phyloP scores from a whole-genome alignment of 2,113 vertebrate genomes.

The Chrysemys picta region DNA sequence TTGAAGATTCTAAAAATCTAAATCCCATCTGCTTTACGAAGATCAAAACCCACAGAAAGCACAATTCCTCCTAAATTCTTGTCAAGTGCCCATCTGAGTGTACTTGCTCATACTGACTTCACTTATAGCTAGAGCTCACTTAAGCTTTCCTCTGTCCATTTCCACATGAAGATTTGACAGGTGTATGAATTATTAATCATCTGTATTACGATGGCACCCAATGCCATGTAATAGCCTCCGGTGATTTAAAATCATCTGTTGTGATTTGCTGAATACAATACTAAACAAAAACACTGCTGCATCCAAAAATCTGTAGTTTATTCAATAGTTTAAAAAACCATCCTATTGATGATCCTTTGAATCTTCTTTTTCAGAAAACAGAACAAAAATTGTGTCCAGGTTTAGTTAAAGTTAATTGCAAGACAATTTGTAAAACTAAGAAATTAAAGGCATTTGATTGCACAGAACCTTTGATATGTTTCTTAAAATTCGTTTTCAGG shows the following conservation, averaged over 20 bases:
- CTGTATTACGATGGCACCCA: not conserved
- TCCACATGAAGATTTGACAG: not conserved
- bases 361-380: not conserved
- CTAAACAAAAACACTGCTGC: fast-evolving
- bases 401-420: not conserved
- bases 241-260: not conserved
- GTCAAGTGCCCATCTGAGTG: fast-evolving
- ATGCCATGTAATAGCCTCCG: not conserved
- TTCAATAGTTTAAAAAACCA: not conserved
- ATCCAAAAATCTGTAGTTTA: not conserved
- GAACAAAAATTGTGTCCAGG: not conserved
- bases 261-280: fast-evolving
- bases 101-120: not conserved
- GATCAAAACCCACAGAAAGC: not conserved
- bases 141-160: not conserved
- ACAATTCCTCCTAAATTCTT: not conserved
- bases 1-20: not conserved
- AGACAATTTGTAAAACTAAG: not conserved
- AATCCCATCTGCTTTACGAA: fast-evolving
- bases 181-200: fast-evolving
- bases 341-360: not conserved
- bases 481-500: not conserved
- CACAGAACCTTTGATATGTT: not conserved
- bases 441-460: not conserved
- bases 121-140: not conserved